These are phyloP conservation scores for Tragelaphus buxtoni DNA, from an alignment of 2,113 vertebrate species.

Conservation along the genomic window DNA sequence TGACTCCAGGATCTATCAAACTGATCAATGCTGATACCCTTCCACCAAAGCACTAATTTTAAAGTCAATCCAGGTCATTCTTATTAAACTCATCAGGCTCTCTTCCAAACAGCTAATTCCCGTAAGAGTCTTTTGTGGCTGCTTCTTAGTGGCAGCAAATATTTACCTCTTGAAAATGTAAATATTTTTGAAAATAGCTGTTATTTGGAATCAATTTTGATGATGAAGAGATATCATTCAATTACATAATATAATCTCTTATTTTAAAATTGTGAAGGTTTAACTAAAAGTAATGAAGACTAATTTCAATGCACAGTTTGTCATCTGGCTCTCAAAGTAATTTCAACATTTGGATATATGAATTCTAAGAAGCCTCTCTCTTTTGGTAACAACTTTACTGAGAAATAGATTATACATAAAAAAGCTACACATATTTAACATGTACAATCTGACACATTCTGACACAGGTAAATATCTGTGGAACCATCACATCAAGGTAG, in stretches of 20 bases:
- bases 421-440: background rate
- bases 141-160: conserved; percentile 6
- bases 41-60: background rate
- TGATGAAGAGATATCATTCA: background rate
- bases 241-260: background rate
- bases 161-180: conserved; percentile 16
- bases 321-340: background rate
- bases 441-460: background rate
- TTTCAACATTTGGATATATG: background rate
- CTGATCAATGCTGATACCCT: background rate
- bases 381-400: background rate
- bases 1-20: background rate
- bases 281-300: conserved; percentile 8
- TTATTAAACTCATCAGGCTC: conserved; percentile 10
- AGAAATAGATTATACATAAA: background rate
- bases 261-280: background rate
- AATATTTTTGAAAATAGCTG: background rate
- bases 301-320: background rate
- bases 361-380: background rate
- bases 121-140: background rate
- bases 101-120: conserved; percentile 1
- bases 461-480: background rate
- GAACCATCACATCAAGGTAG: background rate
- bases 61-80: conserved; percentile 2
- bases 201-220: conserved; percentile 15